Conservation (phyloP, 2,888 invertebrate species). For the Thymelicus acteon region DNA sequence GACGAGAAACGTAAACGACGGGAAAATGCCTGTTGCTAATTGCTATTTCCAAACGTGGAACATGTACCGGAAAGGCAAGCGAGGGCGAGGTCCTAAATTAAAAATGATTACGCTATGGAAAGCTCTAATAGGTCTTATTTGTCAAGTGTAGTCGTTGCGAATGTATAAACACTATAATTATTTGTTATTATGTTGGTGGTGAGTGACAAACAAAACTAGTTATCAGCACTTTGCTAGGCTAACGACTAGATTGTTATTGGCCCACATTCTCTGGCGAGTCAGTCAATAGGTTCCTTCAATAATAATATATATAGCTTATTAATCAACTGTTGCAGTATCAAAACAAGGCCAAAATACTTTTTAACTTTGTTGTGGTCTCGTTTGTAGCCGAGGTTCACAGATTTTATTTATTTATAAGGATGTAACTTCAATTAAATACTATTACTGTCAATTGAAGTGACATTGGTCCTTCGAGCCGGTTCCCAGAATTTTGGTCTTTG, state of each 20-base stretch:
- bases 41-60: too few relatives aligned
- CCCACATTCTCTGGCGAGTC: slow-evolving; percentile 57
- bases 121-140: slow-evolving; percentile 5
- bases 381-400: neutral
- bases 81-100: too few relatives aligned
- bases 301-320: slow-evolving; percentile 15
- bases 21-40: too few relatives aligned
- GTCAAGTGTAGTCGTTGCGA: neutral
- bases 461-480: too few relatives aligned
- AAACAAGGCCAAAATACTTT: slow-evolving; percentile 10
- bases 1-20: too few relatives aligned
- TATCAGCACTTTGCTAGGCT: slow-evolving; percentile 36
- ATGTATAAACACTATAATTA: slow-evolving; percentile 14
- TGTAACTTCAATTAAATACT: too few relatives aligned
- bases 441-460: too few relatives aligned
- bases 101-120: slow-evolving; percentile 19
- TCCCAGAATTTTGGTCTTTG: too few relatives aligned
- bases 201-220: slow-evolving; percentile 31
- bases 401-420: too few relatives aligned
- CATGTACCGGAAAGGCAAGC: too few relatives aligned
- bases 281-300: slow-evolving; percentile 50
- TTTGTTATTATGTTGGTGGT: slow-evolving; percentile 13
- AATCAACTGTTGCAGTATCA: slow-evolving; percentile 10
- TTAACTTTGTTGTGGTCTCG: slow-evolving; percentile 1
- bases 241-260: slow-evolving; percentile 57